Evolutionary conservation across 2,888 invertebrate species (phyloP).

Genomic region (Ormyrus pomaceus): DNA sequence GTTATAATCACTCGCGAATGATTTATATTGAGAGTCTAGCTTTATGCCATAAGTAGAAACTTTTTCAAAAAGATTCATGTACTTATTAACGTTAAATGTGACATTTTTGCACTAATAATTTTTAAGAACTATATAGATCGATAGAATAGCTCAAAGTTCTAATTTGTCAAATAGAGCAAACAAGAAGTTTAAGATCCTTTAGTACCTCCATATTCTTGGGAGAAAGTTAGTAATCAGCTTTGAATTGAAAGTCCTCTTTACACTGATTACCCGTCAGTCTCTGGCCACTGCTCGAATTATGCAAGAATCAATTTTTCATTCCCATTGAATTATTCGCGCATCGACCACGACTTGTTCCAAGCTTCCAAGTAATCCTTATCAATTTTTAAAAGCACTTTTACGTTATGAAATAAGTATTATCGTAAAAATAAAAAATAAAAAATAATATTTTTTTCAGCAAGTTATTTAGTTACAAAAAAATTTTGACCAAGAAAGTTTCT

Average conservation of each 20-base stretch:
- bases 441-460: neutral
- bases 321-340: conserved; percentile 22
- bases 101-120: no score
- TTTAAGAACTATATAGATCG: no score
- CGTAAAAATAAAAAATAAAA: no score
- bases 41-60: no score
- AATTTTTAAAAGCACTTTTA: neutral
- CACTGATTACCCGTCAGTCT: conserved; percentile 18
- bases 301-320: conserved; percentile 48
- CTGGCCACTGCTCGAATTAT: conserved; percentile 30
- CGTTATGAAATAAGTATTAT: neutral
- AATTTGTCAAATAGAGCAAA: no score
- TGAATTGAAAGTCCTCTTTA: conserved; percentile 15
- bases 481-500: no score
- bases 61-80: no score
- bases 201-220: neutral
- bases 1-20: conserved; percentile 45
- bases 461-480: neutral
- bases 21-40: conserved; percentile 22
- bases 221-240: conserved; percentile 38
- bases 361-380: neutral
- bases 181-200: no score
- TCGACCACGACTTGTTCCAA: neutral
- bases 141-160: no score
- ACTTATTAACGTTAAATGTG: no score